Percentiles rank a stretch among this genome's conserved stretches.
Evolutionary conservation across 2,797 vertebrate species (phyloP).

Genomic region (Rhodeus uyekii): DNA sequence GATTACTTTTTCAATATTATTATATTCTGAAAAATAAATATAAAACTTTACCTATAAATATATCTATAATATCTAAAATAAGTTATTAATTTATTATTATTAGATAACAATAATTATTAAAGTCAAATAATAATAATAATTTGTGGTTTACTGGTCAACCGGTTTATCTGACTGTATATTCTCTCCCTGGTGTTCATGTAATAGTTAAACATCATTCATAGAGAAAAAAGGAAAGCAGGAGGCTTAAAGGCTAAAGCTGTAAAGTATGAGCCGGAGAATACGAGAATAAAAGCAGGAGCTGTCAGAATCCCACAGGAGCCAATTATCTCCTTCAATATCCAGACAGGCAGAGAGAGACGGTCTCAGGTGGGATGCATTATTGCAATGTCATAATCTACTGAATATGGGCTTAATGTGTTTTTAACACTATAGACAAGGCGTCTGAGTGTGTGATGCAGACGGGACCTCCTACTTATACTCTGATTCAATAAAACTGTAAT

Average conservation of each 20-base stretch:
- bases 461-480: background rate
- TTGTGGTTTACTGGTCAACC: too few species aligned
- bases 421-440: background rate
- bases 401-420: background rate
- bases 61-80: too few species aligned
- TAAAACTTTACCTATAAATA: too few species aligned
- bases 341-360: background rate
- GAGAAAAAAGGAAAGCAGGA: background rate
- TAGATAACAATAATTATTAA: background rate
- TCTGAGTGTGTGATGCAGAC: background rate
- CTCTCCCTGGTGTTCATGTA: background rate
- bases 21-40: too few species aligned
- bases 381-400: background rate
- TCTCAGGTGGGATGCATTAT: background rate
- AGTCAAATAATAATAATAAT: too few species aligned
- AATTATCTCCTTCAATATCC: constrained; percentile 41
- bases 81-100: background rate
- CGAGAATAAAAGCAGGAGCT: background rate
- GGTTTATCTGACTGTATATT: background rate
- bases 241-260: background rate
- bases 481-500: background rate
- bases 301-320: constrained; percentile 26
- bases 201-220: background rate
- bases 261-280: background rate
- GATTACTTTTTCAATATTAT: too few species aligned